These are phyloP conservation scores for Emydocephalus ijimae DNA, from an alignment of 2,113 vertebrate genomes.

Conservation along the genomic window DNA sequence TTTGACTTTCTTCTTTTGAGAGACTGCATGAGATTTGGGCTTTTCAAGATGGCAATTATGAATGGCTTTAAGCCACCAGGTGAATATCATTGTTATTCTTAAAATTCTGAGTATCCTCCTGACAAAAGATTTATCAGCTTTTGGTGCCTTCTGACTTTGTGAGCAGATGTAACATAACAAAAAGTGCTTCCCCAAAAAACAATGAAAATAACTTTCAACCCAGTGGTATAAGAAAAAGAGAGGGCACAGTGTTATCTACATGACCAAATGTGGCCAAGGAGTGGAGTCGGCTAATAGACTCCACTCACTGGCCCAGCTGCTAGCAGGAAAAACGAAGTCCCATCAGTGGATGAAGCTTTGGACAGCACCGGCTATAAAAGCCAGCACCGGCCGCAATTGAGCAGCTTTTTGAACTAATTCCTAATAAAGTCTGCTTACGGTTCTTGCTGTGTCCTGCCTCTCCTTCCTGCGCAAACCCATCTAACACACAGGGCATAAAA, in stretches of 20 bases:
- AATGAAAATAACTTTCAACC: constrained; percentile 47
- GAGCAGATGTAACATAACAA: constrained; percentile 56
- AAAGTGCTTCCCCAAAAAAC: constrained; percentile 44
- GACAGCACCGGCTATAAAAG: too few relatives aligned
- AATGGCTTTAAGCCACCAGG: constrained; percentile 57
- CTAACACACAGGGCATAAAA: neutral
- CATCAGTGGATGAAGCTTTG: too few relatives aligned
- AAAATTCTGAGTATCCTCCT: constrained; percentile 37
- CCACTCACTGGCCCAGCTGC: too few relatives aligned
- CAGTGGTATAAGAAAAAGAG: constrained; percentile 48
- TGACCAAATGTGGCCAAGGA: too few relatives aligned
- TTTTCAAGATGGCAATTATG: constrained; percentile 65
- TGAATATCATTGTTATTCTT: constrained; percentile 59
- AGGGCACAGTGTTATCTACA: rapidly evolving
- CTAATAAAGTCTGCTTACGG: too few relatives aligned
- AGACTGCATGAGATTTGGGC: constrained; percentile 46
- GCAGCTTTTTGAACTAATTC: too few relatives aligned
- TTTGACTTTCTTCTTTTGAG: constrained; percentile 54
- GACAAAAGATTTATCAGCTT: constrained; percentile 61
- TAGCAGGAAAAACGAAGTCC: too few relatives aligned
- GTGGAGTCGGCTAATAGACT: too few relatives aligned
- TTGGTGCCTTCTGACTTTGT: constrained; percentile 33
- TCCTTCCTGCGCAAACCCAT: too few relatives aligned
- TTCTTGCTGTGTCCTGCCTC: too few relatives aligned
- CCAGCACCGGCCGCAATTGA: too few relatives aligned